Evolutionary conservation across 2,888 invertebrate species (phyloP).

Genomic region (Germaria angustata): DNA sequence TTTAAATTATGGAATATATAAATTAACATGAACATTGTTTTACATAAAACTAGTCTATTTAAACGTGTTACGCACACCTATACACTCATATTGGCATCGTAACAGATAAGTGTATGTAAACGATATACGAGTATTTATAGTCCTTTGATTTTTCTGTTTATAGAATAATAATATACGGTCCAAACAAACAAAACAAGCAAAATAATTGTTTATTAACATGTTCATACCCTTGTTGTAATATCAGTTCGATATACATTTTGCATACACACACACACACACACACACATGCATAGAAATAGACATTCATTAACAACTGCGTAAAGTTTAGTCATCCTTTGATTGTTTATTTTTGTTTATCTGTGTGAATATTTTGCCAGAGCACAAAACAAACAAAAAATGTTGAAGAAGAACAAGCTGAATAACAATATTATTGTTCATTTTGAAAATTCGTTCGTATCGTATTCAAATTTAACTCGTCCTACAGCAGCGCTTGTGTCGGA

Average conservation of each 20-base stretch:
- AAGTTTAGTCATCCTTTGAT: constrained; percentile 49
- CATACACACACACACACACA: background rate
- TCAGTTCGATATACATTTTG: background rate
- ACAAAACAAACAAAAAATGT: constrained; percentile 5
- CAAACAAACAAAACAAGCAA: background rate
- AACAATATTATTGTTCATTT: constrained; percentile 47
- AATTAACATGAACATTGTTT: too few species aligned
- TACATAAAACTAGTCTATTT: too few species aligned
- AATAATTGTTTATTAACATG: constrained; percentile 40
- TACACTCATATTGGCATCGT: background rate
- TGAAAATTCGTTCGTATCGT: constrained; percentile 56
- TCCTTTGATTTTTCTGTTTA: constrained; percentile 3
- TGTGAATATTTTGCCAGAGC: constrained; percentile 21
- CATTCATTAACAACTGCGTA: constrained; percentile 33
- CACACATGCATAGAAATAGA: background rate
- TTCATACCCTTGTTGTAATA: background rate
- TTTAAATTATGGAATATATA: too few species aligned
- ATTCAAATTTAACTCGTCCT: constrained; percentile 69
- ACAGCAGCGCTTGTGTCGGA: constrained; percentile 73
- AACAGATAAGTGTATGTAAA: background rate
- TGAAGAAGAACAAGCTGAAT: background rate
- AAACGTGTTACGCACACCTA: constrained; percentile 10
- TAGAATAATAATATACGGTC: background rate
- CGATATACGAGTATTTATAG: background rate
- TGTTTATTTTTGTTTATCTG: constrained; percentile 42